Percentiles rank a stretch among this genome's conserved stretches.
These are phyloP conservation scores for Latrodectus elegans DNA, from an alignment of 2,888 invertebrate species.

Conservation along the genomic window DNA sequence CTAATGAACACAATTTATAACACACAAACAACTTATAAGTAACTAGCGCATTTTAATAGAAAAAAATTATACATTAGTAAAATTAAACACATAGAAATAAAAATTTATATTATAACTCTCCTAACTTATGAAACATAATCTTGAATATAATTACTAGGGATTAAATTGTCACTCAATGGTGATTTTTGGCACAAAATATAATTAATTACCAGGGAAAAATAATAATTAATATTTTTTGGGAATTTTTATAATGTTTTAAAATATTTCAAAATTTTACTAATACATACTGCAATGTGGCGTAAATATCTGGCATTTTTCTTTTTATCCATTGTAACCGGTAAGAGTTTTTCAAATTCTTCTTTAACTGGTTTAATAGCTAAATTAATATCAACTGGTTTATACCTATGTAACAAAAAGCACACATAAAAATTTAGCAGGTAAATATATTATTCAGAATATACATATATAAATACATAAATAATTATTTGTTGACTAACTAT, in stretches of 20 bases:
- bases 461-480: background rate
- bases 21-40: no score
- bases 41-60: no score
- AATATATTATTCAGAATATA: background rate
- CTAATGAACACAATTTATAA: no score
- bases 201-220: background rate
- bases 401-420: constrained; percentile 73
- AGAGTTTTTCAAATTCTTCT: constrained; percentile 87
- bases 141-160: no score
- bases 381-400: constrained; percentile 94
- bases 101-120: background rate
- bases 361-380: constrained; percentile 86
- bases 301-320: constrained; percentile 89
- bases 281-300: constrained; percentile 79
- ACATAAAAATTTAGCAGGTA: background rate
- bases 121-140: no score
- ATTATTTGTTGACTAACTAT: no score
- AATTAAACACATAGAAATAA: background rate
- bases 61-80: background rate
- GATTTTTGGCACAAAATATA: background rate
- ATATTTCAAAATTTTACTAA: background rate
- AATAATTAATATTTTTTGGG: no score
- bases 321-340: constrained; percentile 83
- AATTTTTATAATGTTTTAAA: no score
- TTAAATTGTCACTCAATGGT: no score